Percentiles rank a stretch among this genome's conserved stretches.
Evolutionary conservation across 2,797 vertebrate genomes (phyloP).

Genomic region (Sebastes iracundus): DNA sequence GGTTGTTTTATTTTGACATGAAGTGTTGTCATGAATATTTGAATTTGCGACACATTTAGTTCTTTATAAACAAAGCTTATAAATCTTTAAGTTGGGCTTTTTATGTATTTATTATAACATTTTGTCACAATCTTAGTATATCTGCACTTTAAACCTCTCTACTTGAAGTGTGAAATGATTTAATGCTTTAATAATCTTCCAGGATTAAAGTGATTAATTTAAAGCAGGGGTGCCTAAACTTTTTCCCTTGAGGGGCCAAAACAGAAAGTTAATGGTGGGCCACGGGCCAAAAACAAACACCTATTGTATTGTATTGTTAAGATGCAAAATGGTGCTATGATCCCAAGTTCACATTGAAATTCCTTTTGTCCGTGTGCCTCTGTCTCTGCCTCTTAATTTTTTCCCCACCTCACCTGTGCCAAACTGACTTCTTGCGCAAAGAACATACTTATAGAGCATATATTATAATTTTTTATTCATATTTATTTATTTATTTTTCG

Average conservation of each 20-base stretch:
- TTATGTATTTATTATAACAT: neutral
- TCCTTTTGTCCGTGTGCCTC: too few relatives aligned
- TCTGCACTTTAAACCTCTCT: neutral
- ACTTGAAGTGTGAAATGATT: constrained; percentile 2
- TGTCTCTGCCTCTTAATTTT: too few relatives aligned
- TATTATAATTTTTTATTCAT: too few relatives aligned
- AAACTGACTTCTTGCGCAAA: neutral
- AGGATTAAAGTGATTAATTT: neutral
- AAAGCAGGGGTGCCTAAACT: neutral
- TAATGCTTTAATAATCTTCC: constrained; percentile 1
- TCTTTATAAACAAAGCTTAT: neutral
- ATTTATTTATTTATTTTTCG: too few relatives aligned
- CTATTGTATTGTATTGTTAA: too few relatives aligned
- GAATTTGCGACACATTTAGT: neutral
- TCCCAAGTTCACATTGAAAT: too few relatives aligned
- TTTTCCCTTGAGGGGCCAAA: too few relatives aligned
- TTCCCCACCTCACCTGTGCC: too few relatives aligned
- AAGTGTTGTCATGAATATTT: constrained; percentile 16
- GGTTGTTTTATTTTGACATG: constrained; percentile 14
- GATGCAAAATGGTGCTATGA: too few relatives aligned
- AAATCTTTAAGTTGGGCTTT: neutral
- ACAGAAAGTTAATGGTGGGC: too few relatives aligned
- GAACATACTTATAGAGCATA: too few relatives aligned
- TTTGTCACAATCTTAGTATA: neutral
- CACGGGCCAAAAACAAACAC: too few relatives aligned